A percentile compares a stretch with the other conserved stretches of the same genome.
Conservation (phyloP, 2,113 vertebrate genomes). For the Polypterus senegalus region DNA sequence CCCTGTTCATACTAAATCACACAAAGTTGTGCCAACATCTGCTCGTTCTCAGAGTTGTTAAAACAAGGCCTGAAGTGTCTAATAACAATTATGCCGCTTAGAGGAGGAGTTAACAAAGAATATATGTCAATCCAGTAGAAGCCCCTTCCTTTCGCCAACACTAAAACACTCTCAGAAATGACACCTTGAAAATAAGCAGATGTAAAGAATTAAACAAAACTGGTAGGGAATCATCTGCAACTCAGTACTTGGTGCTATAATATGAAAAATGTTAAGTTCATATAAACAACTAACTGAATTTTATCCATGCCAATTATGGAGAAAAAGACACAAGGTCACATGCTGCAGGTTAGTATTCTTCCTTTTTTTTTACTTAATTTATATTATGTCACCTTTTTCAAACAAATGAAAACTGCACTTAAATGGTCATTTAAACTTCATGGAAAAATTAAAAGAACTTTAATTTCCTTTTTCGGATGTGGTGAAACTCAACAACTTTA, state of each 20-base stretch:
- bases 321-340: constrained; percentile 49
- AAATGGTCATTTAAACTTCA: constrained; percentile 41
- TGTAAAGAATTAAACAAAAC: constrained; percentile 96
- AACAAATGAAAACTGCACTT: constrained; percentile 36
- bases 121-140: constrained; percentile 43
- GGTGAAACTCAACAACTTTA: constrained; percentile 9
- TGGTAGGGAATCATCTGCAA: constrained; percentile 75
- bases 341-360: constrained; percentile 33
- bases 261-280: constrained; percentile 88
- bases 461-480: constrained; percentile 44
- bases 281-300: constrained; percentile 91
- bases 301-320: constrained; percentile 96
- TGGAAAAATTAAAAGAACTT: constrained; percentile 31
- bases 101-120: constrained; percentile 43
- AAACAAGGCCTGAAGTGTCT: constrained; percentile 62
- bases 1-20: constrained; percentile 43
- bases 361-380: constrained; percentile 52
- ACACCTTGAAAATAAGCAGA: constrained; percentile 98
- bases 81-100: constrained; percentile 59
- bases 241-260: constrained; percentile 83
- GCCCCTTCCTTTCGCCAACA: constrained; percentile 45
- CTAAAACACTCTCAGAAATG: constrained; percentile 56
- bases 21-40: constrained; percentile 75
- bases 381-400: constrained; percentile 45
- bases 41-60: constrained; percentile 88